Evolutionary conservation across 1,140 invertebrate genomes (phyloP).

Genomic region (Ostrea edulis): DNA sequence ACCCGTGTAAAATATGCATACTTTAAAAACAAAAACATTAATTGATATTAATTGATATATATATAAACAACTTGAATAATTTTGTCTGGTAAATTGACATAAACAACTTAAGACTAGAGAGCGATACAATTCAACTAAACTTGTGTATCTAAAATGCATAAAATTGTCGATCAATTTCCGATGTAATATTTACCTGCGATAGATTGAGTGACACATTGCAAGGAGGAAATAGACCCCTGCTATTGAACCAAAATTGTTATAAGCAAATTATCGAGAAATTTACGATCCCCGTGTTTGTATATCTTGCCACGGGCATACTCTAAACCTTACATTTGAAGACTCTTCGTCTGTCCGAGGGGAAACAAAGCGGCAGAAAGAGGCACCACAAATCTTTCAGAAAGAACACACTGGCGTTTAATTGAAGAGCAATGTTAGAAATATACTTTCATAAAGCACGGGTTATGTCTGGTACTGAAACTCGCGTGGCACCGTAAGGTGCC

Average conservation of each 20-base stretch:
- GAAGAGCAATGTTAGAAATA: background rate
- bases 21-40: no score
- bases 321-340: conserved; percentile 13
- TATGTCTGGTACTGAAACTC: background rate
- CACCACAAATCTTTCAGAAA: background rate
- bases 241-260: conserved; percentile 20
- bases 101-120: no score
- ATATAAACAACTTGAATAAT: no score
- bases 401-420: background rate
- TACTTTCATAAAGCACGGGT: conserved; percentile 13
- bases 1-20: background rate
- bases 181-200: conserved; percentile 8
- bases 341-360: background rate
- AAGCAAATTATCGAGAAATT: conserved; percentile 25
- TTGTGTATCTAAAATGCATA: background rate
- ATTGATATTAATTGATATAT: no score
- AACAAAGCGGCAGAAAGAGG: background rate
- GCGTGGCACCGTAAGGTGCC: conserved; percentile 16
- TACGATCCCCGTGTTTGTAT: conserved; percentile 4
- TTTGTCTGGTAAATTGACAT: no score
- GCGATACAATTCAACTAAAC: background rate
- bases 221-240: conserved; percentile 3
- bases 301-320: background rate
- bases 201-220: conserved; percentile 17
- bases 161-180: background rate